Conservation (phyloP, 2,888 invertebrate species). For the Latrodectus elegans region DNA sequence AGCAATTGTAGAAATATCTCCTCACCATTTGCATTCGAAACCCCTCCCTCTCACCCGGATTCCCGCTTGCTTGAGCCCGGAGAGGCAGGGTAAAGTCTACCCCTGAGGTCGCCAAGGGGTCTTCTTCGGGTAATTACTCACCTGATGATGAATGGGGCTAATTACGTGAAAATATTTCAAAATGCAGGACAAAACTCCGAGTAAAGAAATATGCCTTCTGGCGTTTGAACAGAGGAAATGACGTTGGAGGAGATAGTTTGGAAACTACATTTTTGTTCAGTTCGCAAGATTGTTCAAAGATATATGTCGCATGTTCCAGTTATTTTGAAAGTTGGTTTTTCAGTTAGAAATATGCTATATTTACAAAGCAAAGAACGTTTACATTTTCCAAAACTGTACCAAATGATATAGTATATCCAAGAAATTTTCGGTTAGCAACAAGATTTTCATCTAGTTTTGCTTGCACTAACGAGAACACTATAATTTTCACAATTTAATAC, state of each 20-base stretch:
- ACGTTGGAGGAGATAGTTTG: neutral
- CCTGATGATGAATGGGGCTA: constrained; percentile 51
- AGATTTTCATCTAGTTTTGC: too few relatives aligned
- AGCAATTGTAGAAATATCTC: constrained; percentile 34
- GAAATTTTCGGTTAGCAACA: too few relatives aligned
- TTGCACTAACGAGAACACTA: too few relatives aligned
- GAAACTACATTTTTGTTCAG: neutral
- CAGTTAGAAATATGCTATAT: too few relatives aligned
- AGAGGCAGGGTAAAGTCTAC: neutral
- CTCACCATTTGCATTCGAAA: constrained; percentile 44
- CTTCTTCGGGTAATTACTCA: constrained; percentile 42
- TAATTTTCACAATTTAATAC: too few relatives aligned
- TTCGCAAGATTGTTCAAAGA: neutral
- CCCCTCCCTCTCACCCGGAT: constrained; percentile 13
- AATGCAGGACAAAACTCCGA: constrained; percentile 20
- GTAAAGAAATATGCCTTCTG: constrained; percentile 29
- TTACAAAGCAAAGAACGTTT: too few relatives aligned
- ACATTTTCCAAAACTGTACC: too few relatives aligned
- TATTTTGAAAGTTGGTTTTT: too few relatives aligned
- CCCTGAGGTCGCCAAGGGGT: constrained; percentile 1
- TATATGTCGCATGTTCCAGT: neutral
- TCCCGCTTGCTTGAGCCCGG: neutral
- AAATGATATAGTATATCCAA: too few relatives aligned
- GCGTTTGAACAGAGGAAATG: constrained; percentile 4
- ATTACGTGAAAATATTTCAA: constrained; percentile 48